A percentile compares a stretch with the other conserved stretches of the same genome.
phyloP scores from a whole-genome alignment of 1,140 invertebrate species.

The Oreohelix idahoensis region DNA sequence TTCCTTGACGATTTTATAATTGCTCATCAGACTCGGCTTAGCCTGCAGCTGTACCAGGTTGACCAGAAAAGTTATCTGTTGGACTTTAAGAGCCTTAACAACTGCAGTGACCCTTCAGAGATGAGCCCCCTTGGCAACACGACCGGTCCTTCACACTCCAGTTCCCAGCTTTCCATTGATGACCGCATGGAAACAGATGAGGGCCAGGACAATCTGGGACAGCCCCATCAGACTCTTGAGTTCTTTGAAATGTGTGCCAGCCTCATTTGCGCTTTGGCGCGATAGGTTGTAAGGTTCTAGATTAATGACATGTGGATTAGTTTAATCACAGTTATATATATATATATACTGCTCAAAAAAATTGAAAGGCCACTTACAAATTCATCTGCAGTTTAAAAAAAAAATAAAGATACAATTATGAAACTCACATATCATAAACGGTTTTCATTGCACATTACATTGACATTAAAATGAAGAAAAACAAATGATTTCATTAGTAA shows the following conservation, averaged over 20 bases:
- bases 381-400: too few relatives aligned
- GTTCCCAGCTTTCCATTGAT: conserved; percentile 58
- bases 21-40: conserved; percentile 86
- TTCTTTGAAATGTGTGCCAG: conserved; percentile 99
- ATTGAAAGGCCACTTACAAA: too few relatives aligned
- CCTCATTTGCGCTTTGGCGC: conserved; percentile 96
- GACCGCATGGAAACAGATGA: conserved; percentile 71
- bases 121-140: not conserved
- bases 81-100: conserved; percentile 92
- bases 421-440: too few relatives aligned
- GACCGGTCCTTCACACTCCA: conserved; percentile 28
- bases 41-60: conserved; percentile 97
- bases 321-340: too few relatives aligned
- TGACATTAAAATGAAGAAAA: too few relatives aligned
- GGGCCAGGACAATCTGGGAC: conserved; percentile 40
- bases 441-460: too few relatives aligned
- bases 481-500: too few relatives aligned
- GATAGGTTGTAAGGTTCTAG: conserved; percentile 64
- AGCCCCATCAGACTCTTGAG: conserved; percentile 95
- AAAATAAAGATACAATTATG: too few relatives aligned
- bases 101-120: conserved; percentile 30
- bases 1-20: too few relatives aligned
- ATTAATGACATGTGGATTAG: too few relatives aligned
- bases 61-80: conserved; percentile 97
- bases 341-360: too few relatives aligned